A percentile compares a stretch with the other conserved stretches of the same genome.
Evolutionary conservation across 2,113 vertebrate genomes (phyloP).

Genomic region (Sarotherodon lohbergeri): DNA sequence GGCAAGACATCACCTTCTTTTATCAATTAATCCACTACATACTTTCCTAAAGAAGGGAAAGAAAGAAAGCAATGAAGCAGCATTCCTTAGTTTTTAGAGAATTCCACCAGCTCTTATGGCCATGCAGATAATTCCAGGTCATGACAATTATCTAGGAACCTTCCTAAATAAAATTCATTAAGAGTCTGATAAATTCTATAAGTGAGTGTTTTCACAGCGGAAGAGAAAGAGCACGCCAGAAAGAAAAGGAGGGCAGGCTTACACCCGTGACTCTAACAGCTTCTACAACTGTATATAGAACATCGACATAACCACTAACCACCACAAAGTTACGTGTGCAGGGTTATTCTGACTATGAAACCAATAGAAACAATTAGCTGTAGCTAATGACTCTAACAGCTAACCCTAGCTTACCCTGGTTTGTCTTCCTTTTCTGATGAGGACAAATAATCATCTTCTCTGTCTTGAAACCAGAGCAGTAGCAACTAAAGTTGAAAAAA

Average conservation of each 20-base stretch:
- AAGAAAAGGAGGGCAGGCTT: not conserved
- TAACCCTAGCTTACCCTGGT: not conserved
- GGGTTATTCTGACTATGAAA: not conserved
- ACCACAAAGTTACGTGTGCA: not conserved
- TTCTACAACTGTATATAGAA: not conserved
- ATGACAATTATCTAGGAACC: rapidly evolving
- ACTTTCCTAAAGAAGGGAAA: not conserved
- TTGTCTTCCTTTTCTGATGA: not conserved
- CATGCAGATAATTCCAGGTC: not conserved
- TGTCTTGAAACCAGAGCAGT: not conserved
- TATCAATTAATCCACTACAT: not conserved
- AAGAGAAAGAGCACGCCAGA: not conserved
- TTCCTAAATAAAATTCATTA: not conserved
- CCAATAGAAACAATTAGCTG: not conserved
- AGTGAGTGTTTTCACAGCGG: rapidly evolving
- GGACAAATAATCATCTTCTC: not conserved
- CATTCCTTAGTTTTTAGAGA: not conserved
- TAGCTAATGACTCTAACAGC: not conserved
- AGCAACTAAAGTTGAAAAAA: rapidly evolving
- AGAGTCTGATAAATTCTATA: not conserved
- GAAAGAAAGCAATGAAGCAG: not conserved
- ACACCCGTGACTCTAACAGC: not conserved
- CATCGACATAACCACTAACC: not conserved
- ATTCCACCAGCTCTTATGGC: not conserved
- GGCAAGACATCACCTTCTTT: not conserved